A percentile compares a stretch with the other conserved stretches of the same genome.
phyloP scores from a whole-genome alignment of 2,113 vertebrate genomes.

The Pelusios castaneus region DNA sequence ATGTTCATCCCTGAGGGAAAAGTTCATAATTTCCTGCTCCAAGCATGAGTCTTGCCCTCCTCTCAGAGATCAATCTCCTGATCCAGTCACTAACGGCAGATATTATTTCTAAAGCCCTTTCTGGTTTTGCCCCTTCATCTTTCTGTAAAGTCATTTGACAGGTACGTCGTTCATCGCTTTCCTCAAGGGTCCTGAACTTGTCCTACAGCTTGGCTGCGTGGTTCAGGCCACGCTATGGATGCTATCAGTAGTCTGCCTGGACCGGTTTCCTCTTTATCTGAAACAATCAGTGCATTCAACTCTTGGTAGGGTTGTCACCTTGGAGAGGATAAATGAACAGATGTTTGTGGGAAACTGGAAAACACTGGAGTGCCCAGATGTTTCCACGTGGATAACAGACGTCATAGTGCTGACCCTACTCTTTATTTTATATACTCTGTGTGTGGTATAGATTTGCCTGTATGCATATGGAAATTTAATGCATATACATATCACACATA shows the following conservation, averaged over 20 bases:
- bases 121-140: background rate
- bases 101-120: background rate
- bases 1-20: background rate
- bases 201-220: background rate
- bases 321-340: background rate
- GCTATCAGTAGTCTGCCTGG: background rate
- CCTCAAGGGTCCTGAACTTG: background rate
- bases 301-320: background rate
- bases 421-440: accelerated
- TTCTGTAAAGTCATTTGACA: background rate
- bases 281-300: background rate
- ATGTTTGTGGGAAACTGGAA: background rate
- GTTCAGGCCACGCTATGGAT: background rate
- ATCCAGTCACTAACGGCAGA: background rate
- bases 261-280: background rate
- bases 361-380: slow-evolving; percentile 16
- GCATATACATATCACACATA: background rate
- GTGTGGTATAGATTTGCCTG: background rate
- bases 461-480: accelerated
- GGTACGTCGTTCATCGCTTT: background rate
- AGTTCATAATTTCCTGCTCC: background rate
- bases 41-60: background rate
- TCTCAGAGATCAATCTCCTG: background rate
- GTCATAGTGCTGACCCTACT: background rate
- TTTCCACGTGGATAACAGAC: accelerated